phyloP scores from a whole-genome alignment of 2,113 vertebrate genomes.

The Haemorhous mexicanus region DNA sequence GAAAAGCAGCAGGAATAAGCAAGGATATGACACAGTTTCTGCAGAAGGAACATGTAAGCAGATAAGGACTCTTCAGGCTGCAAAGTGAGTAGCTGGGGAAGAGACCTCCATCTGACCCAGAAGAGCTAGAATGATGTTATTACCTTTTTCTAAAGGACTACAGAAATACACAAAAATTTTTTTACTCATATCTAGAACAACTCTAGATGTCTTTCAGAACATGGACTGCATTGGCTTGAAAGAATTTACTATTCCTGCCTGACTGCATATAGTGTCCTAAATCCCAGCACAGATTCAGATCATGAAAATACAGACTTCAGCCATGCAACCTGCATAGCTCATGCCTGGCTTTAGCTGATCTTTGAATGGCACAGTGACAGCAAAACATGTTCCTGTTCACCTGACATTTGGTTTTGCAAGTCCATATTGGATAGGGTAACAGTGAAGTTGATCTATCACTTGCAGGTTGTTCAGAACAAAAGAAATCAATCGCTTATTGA shows the following conservation, averaged over 20 bases:
- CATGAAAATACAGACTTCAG: neutral
- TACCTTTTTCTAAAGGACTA: neutral
- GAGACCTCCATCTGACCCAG: neutral
- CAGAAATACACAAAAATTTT: neutral
- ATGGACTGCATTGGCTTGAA: neutral
- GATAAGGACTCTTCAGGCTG: neutral
- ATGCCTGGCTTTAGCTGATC: neutral
- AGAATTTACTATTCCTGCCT: neutral
- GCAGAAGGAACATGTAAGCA: neutral
- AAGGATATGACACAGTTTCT: neutral
- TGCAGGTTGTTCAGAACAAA: neutral
- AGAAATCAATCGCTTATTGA: conserved; percentile 46
- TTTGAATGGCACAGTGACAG: neutral
- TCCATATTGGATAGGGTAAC: neutral
- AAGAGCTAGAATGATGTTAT: neutral
- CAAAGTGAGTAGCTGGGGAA: neutral
- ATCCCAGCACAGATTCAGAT: neutral
- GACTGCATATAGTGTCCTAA: neutral
- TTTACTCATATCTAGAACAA: neutral
- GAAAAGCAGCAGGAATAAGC: neutral
- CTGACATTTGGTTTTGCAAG: neutral
- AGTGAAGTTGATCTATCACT: conserved; percentile 22
- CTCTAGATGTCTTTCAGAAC: neutral
- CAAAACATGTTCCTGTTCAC: neutral
- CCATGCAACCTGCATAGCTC: neutral